Evolutionary conservation across 2,888 invertebrate genomes (phyloP).

Genomic region (Hecatera dysodea): DNA sequence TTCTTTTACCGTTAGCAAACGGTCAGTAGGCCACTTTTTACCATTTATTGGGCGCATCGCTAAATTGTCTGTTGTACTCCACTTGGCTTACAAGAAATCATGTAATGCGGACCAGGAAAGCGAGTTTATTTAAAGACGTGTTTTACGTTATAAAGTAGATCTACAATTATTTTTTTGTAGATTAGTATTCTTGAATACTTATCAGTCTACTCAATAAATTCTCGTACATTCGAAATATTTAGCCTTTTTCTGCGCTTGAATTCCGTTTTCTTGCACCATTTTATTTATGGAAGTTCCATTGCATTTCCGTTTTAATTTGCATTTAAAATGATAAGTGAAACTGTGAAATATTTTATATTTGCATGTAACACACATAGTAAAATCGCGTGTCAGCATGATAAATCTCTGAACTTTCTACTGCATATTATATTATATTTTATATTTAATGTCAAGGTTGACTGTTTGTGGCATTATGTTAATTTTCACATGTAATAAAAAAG

Average conservation of each 20-base stretch:
- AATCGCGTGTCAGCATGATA: conserved; percentile 47
- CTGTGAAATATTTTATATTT: conserved; percentile 30
- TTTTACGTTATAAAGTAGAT: conserved; percentile 49
- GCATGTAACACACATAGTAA: conserved; percentile 26
- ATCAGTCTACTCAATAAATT: conserved; percentile 1
- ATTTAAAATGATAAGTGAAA: conserved; percentile 10
- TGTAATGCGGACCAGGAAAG: conserved; percentile 57
- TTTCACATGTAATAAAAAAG: conserved; percentile 32
- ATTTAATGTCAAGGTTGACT: conserved; percentile 48
- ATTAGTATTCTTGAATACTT: conserved; percentile 18
- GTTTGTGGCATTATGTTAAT: conserved; percentile 27
- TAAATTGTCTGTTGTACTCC: conserved; percentile 78
- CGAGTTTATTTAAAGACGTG: conserved; percentile 60
- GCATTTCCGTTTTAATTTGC: conserved; percentile 43
- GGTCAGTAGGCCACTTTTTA: conserved; percentile 88
- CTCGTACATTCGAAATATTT: conserved; percentile 4
- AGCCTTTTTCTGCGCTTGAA: background rate
- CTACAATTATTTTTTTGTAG: conserved; percentile 34
- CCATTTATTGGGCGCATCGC: conserved; percentile 81
- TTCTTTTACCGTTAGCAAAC: conserved; percentile 81
- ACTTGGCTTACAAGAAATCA: conserved; percentile 58
- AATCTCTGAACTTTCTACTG: conserved; percentile 50
- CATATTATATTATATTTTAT: conserved; percentile 10
- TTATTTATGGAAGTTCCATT: conserved; percentile 2
- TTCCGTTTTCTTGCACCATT: conserved; percentile 2